phyloP scores from a whole-genome alignment of 2,113 vertebrate species.

The Phasianus colchicus region DNA sequence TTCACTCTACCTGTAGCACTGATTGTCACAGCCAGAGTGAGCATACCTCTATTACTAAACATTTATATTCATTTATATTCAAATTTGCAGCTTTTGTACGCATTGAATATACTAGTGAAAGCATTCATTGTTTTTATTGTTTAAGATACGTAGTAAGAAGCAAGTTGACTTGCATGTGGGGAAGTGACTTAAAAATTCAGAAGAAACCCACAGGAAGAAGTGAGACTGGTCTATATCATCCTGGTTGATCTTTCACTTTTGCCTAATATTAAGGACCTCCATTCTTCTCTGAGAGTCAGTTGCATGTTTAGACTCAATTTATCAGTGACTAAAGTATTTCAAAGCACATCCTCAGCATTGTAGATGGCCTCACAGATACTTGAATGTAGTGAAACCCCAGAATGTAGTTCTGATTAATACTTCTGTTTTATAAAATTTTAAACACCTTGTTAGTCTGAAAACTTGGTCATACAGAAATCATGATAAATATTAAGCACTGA shows the following conservation, averaged over 20 bases:
- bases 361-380: neutral
- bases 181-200: neutral
- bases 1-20: neutral
- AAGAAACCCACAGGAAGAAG: neutral
- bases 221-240: no score
- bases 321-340: neutral
- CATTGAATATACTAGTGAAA: neutral
- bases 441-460: neutral
- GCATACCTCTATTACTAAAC: neutral
- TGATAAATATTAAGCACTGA: neutral
- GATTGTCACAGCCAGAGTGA: neutral
- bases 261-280: neutral
- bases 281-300: neutral
- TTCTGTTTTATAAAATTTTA: neutral
- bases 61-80: neutral
- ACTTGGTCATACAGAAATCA: neutral
- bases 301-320: neutral
- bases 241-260: neutral
- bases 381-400: neutral
- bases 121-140: neutral
- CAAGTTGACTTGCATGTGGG: neutral
- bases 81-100: neutral
- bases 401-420: neutral
- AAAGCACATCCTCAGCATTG: neutral
- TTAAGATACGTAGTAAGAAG: neutral